Conservation (phyloP, 2,113 vertebrate species). For the Tupaia chinensis region DNA sequence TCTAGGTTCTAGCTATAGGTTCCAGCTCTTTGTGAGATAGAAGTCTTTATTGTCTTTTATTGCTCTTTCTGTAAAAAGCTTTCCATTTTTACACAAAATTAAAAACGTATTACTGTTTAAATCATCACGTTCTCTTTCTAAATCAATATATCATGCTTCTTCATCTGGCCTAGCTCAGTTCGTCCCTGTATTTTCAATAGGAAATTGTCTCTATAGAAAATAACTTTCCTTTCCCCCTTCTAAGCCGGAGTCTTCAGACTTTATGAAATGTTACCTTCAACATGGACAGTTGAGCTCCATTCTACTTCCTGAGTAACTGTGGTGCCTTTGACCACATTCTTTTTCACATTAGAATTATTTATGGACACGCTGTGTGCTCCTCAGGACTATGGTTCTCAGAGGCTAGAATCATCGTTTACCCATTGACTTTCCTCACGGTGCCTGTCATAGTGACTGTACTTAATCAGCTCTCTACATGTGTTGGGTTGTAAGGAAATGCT, state of each 20-base stretch:
- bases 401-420: background rate
- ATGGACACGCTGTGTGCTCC: background rate
- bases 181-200: background rate
- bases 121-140: slow-evolving; percentile 20
- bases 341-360: background rate
- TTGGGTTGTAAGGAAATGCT: background rate
- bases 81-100: background rate
- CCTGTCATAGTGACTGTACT: background rate
- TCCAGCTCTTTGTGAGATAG: background rate
- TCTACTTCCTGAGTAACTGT: background rate
- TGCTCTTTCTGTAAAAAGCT: background rate
- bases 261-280: background rate
- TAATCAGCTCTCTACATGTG: background rate
- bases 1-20: background rate
- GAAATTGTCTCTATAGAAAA: background rate
- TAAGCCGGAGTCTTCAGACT: background rate
- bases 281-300: background rate
- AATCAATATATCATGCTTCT: background rate
- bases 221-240: background rate
- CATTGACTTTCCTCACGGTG: background rate
- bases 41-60: background rate
- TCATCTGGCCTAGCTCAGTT: background rate
- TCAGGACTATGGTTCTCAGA: background rate
- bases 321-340: background rate
- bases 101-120: background rate